Evolutionary conservation across 2,797 vertebrate genomes (phyloP).

Genomic region (Xenops minutus): DNA sequence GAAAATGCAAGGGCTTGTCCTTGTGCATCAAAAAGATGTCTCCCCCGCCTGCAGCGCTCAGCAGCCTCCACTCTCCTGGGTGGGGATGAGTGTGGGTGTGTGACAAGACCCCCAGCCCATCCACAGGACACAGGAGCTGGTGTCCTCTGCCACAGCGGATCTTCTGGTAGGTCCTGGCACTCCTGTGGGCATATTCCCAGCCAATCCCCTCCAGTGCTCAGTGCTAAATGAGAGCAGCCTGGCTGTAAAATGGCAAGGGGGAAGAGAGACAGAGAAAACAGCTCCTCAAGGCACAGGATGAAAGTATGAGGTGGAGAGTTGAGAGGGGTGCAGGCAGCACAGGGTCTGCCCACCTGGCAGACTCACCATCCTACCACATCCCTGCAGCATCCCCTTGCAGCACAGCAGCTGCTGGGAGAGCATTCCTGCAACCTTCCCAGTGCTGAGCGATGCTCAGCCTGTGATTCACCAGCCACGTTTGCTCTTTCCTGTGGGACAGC

Average conservation of each 20-base stretch:
- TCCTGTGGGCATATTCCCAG: neutral
- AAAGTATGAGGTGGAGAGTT: neutral
- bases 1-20: neutral
- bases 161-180: neutral
- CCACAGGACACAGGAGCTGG: neutral
- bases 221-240: neutral
- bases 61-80: neutral
- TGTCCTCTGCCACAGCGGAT: rapidly evolving
- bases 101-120: neutral
- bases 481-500: neutral
- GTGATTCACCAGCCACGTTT: neutral
- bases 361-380: neutral
- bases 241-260: neutral
- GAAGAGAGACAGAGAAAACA: neutral
- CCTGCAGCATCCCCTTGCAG: rapidly evolving
- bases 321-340: rapidly evolving
- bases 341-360: neutral
- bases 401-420: neutral
- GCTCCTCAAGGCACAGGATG: neutral
- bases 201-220: neutral
- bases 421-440: neutral
- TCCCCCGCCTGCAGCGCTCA: rapidly evolving
- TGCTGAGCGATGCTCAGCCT: neutral
- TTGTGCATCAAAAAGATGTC: neutral
- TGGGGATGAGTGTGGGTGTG: rapidly evolving